Base-by-base conservation (phyloP, 2,888 invertebrate species). In the Cotesia congregata region DNA sequence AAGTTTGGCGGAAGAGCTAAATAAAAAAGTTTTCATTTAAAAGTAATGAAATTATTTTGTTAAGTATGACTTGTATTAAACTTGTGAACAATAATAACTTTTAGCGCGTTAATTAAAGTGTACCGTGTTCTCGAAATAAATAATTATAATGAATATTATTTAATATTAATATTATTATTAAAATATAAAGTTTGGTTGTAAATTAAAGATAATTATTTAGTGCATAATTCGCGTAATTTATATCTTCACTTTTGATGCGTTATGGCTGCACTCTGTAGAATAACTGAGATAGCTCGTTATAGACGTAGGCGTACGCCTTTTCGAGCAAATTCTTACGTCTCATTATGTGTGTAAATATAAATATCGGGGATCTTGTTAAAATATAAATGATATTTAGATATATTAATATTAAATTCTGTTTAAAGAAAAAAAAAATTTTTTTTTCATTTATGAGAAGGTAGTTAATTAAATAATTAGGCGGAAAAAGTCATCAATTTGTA, bases 241-340 rank as follows among this genome's bases (percentile, higher is more conserved):
- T 70, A 40, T 40, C 17, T 12, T 20, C 17, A 15, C 70, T 12
- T 9, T 4, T 17, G 41, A 70, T 70, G 17, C 59, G 9, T 60
- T 17, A 30, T 6, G 12, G 20, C 12, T 38, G 30, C 12, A 65
- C n/a, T 65, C 12, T 65, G 38, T 17, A 17, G 9, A 62, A 62
- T n/a, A 6, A 20, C 59, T 41, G 41, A 59, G 59, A 70, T 70
- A 70, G 50, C 59, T 70, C 59, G 41, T 70, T 70, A 70, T 59
- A 70, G 20, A 70, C 50, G 70, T 70, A 60, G 70, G 70, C 40
- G 70, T 70, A 70, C 70, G 60, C 70, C 70, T 70, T 30, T 30
- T 70, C 70, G 12, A 70, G 70, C 59, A 17, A 39, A 70, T 70
- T 70, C 70, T 70, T 59, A 30, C 67, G 50, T 70, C 70, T 70